These are phyloP conservation scores for Melanotaenia nigrans DNA, from an alignment of 2,797 vertebrate genomes.

Conservation along the genomic window DNA sequence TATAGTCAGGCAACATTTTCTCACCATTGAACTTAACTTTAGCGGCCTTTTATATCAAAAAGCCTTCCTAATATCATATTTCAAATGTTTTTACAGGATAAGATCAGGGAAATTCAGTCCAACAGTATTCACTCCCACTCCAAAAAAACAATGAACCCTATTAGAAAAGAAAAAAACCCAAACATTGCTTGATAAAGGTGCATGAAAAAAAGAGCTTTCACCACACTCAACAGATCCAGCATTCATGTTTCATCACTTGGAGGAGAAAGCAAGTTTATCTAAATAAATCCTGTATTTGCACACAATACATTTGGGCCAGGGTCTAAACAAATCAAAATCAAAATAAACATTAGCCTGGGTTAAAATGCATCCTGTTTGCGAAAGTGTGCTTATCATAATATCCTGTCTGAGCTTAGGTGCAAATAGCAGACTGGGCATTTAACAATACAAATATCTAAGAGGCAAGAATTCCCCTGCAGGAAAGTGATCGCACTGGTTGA, in stretches of 20 bases:
- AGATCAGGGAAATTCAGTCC: slow-evolving; percentile 7
- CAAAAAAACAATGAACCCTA: slow-evolving; percentile 39
- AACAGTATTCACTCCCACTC: neutral
- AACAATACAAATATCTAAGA: slow-evolving; percentile 53
- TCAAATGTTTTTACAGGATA: slow-evolving; percentile 20
- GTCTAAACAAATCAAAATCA: slow-evolving; percentile 71
- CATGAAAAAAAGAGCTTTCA: slow-evolving; percentile 36
- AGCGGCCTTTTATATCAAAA: slow-evolving; percentile 5
- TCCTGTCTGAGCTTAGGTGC: slow-evolving; percentile 58
- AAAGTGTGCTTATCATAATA: slow-evolving; percentile 66
- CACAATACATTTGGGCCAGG: slow-evolving; percentile 59
- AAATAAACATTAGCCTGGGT: slow-evolving; percentile 68
- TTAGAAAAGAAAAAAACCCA: slow-evolving; percentile 19
- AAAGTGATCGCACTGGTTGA: slow-evolving; percentile 17
- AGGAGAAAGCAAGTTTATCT: slow-evolving; percentile 49
- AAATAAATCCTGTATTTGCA: slow-evolving; percentile 69
- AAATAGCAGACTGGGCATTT: slow-evolving; percentile 54
- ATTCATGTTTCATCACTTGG: slow-evolving; percentile 56
- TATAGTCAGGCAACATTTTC: neutral
- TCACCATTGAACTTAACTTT: neutral
- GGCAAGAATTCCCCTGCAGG: neutral
- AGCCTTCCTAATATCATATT: neutral
- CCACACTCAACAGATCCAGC: slow-evolving; percentile 45
- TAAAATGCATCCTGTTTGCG: slow-evolving; percentile 74
- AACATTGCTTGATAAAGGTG: slow-evolving; percentile 49